Evolutionary conservation across 2,888 invertebrate genomes (phyloP), one percentile per base, ranked within the genome.

Genomic region (Rosalia funebris): DNA sequence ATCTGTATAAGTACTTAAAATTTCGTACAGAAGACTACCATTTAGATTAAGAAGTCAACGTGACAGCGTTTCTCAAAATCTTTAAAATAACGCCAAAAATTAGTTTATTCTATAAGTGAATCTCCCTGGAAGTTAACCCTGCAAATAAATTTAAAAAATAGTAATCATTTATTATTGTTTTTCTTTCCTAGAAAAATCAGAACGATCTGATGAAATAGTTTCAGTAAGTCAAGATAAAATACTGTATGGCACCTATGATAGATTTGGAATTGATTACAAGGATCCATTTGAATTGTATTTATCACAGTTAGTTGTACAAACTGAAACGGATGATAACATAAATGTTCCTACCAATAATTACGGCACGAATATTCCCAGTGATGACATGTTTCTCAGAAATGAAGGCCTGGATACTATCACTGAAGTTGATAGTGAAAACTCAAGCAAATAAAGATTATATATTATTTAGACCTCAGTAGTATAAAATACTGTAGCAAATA

Each of bases 401-500:
- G 63, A 60, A 5, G 58, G 56, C 32, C 52, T 65, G 11, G 67
- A 61, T 15, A 67, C 67, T 2, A 65, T 67, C 37, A 58, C 59
- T 14, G 67, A 65, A 53, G 63, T 58, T 32, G 67, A 68, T 11
- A 63, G 52, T 19, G 57, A 59, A 41, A 63, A 44, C 39, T 60
- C 48, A 11, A n/a, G n/a, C n/a, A n/a, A n/a, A n/a, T n/a, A n/a
- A n/a, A n/a, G n/a, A n/a, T n/a, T n/a, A n/a, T n/a, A n/a, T n/a
- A n/a, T n/a, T n/a, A n/a, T n/a, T n/a, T n/a, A n/a, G n/a, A n/a
- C n/a, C n/a, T n/a, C n/a, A n/a, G n/a, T n/a, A n/a, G n/a, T n/a
- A n/a, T n/a, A n/a, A n/a, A n/a, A n/a, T n/a, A n/a, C n/a, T n/a
- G n/a, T n/a, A n/a, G n/a, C n/a, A n/a, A n/a, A n/a, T n/a, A n/a